Evolutionary conservation across 1,140 invertebrate species (phyloP), one percentile per base, ranked within the genome.

Genomic region (Trichogramma pretiosum): DNA sequence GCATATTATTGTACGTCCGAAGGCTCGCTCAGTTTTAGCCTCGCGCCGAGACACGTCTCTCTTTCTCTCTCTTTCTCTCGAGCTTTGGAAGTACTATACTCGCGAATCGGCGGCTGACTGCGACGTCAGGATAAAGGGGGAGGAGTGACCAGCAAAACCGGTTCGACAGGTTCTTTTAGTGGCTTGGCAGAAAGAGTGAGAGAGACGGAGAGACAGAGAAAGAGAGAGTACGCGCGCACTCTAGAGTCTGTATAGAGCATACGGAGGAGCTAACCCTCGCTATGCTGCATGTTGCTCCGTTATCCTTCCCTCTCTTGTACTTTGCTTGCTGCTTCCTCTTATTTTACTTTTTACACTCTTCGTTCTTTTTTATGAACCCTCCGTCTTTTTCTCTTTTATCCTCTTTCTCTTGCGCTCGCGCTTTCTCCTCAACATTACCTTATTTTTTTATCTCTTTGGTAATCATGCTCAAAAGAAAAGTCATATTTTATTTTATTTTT

Each of bases 81-180:
- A n/a, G n/a, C n/a, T n/a, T n/a, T n/a, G n/a, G n/a, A n/a, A n/a
- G n/a, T n/a, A n/a, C n/a, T n/a, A n/a, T n/a, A n/a, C n/a, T n/a
- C n/a, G n/a, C 7, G 45, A 34, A 43, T 28, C 36, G 41, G 16
- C 40, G 40, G 35, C 32, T n/a, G n/a, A n/a, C n/a, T n/a, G n/a
- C n/a, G n/a, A n/a, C n/a, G n/a, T n/a, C n/a, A n/a, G n/a, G 19
- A n/a, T 9, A 56, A 62, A 49, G 55, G 42, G 50, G 54, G 55
- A 46, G 56, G 42, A 48, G 52, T 49, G 48, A 50, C 46, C 37
- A 30, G 63, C 50, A 57, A 64, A 63, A 69, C 67, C 65, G 67
- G 67, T 69, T 57, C 49, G 60, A 65, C 66, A 60, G 63, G 66
- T 68, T 69, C 63, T 55, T 59, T n/a, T n/a, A n/a, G n/a, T n/a